Evolutionary conservation across 2,888 invertebrate species (phyloP).

Genomic region (Drosophila fulvimacula): DNA sequence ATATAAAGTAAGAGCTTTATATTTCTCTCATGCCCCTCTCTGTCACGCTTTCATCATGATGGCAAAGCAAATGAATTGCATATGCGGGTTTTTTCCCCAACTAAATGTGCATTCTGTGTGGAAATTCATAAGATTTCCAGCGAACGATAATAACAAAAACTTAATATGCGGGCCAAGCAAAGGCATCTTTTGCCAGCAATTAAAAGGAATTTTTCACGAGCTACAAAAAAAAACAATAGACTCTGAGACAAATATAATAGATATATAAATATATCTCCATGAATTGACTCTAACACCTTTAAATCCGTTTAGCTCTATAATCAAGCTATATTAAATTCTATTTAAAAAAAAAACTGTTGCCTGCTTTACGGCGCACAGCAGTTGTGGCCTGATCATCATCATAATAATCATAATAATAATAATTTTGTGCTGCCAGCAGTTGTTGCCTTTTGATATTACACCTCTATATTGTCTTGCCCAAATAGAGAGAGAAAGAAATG

Average conservation of each 20-base stretch:
- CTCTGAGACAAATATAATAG: no score
- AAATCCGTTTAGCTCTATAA: conserved; percentile 3
- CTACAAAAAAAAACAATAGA: no score
- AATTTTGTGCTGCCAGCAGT: conserved; percentile 15
- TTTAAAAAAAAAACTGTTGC: conserved; percentile 33
- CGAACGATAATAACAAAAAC: conserved; percentile 18
- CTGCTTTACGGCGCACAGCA: conserved; percentile 37
- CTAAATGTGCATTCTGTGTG: conserved; percentile 18
- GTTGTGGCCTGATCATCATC: conserved; percentile 6
- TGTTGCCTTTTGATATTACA: conserved; percentile 48
- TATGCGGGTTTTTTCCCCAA: conserved; percentile 25
- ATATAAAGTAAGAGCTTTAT: conserved; percentile 42
- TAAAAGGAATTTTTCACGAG: background rate
- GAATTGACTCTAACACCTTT: no score
- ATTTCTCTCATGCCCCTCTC: conserved; percentile 6
- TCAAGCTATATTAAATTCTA: conserved; percentile 16
- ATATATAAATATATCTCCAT: no score
- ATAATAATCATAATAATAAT: conserved; percentile 15
- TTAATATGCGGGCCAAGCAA: background rate
- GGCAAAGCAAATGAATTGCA: conserved; percentile 43
- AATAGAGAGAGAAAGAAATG: background rate
- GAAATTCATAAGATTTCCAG: conserved; percentile 16
- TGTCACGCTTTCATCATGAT: conserved; percentile 28
- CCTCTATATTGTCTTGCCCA: conserved; percentile 20
- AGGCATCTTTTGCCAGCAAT: background rate